Conservation (phyloP, 2,888 invertebrate genomes). For the Aquatica leii region DNA sequence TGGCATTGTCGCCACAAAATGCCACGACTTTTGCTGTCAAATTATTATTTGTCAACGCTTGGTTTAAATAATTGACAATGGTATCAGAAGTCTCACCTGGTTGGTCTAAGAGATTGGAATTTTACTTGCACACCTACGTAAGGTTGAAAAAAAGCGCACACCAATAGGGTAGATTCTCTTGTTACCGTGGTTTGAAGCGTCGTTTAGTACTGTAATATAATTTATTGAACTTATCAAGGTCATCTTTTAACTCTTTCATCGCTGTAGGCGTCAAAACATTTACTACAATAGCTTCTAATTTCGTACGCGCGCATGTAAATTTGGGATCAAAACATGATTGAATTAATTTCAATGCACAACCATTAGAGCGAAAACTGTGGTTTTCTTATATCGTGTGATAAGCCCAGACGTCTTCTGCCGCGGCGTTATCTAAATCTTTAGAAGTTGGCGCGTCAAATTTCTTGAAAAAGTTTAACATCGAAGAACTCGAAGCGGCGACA, state of each 20-base stretch:
- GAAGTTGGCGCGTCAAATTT: constrained; percentile 35
- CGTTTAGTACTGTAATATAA: constrained; percentile 46
- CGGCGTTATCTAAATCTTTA: constrained; percentile 45
- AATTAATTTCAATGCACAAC: no score
- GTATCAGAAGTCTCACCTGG: constrained; percentile 45
- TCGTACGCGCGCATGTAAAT: no score
- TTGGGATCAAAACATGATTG: no score
- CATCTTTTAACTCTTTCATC: no score
- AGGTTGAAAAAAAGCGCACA: constrained; percentile 42
- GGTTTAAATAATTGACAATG: no score
- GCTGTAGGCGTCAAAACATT: no score
- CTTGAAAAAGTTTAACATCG: no score
- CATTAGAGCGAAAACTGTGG: no score
- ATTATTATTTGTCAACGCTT: no score
- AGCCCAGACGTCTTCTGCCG: constrained; percentile 18
- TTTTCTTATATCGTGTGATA: no score
- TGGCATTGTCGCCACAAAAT: constrained; percentile 43
- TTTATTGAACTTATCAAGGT: constrained; percentile 3
- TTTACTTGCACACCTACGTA: constrained; percentile 41
- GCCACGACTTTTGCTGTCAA: constrained; percentile 41
- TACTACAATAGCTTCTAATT: no score
- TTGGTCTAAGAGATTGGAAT: constrained; percentile 38
- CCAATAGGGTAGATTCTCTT: constrained; percentile 46
- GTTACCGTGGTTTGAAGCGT: constrained; percentile 48
- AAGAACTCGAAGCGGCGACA: no score